Evolutionary conservation across 1,140 invertebrate species (phyloP).

Genomic region (Pseudachorutes palmiensis): DNA sequence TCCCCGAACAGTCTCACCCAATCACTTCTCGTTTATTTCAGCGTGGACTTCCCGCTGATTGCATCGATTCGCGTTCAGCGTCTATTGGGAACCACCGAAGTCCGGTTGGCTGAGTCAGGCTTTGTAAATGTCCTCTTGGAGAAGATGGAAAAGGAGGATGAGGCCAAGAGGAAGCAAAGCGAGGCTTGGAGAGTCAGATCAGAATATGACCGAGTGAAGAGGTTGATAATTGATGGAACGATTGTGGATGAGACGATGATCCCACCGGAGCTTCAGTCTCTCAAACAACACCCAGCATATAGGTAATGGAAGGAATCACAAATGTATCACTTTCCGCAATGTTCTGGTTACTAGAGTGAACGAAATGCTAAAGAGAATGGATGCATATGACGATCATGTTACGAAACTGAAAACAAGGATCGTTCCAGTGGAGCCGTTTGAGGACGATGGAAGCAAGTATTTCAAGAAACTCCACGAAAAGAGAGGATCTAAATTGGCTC

Average conservation of each 20-base stretch:
- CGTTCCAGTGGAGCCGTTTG: background rate
- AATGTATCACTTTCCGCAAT: no score
- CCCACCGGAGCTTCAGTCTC: no score
- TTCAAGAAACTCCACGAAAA: background rate
- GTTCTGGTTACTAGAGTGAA: background rate
- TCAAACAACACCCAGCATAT: no score
- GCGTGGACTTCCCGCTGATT: background rate
- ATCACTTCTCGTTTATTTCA: no score
- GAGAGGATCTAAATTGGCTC: background rate
- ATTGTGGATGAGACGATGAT: no score
- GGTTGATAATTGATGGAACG: background rate
- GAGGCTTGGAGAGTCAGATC: no score
- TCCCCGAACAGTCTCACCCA: no score
- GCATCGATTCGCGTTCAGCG: background rate
- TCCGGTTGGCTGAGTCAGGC: background rate
- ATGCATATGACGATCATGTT: background rate
- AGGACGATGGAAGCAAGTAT: slow-evolving; percentile 1
- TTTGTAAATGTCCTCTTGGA: background rate
- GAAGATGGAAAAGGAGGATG: background rate
- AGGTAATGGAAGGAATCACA: no score
- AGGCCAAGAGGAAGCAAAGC: background rate
- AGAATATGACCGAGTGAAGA: background rate
- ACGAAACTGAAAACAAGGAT: background rate
- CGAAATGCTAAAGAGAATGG: background rate
- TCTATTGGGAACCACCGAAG: background rate